These are phyloP conservation scores for Penaeus vannamei DNA, from an alignment of 1,140 invertebrate genomes.

Conservation along the genomic window DNA sequence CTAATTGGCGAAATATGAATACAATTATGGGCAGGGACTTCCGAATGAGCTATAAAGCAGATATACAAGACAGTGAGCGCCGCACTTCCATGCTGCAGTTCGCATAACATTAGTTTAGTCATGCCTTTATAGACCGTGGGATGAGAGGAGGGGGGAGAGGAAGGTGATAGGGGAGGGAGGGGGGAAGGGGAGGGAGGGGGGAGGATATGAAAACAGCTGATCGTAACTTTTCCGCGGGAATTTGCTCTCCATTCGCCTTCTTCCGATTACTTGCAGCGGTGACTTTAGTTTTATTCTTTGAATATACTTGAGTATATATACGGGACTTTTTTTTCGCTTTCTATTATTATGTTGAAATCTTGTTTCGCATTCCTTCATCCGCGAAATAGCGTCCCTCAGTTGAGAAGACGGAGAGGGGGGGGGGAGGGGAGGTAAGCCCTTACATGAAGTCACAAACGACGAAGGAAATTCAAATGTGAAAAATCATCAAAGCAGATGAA, in stretches of 20 bases:
- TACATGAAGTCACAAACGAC: too few species aligned
- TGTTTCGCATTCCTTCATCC: too few species aligned
- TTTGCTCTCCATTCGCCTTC: too few species aligned
- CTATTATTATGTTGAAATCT: too few species aligned
- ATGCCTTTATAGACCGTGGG: not conserved
- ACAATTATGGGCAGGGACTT: slow-evolving; percentile 56
- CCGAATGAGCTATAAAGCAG: slow-evolving; percentile 40
- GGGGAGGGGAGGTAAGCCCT: not conserved
- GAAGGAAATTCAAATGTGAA: too few species aligned
- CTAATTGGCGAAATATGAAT: slow-evolving; percentile 65
- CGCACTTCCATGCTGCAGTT: slow-evolving; percentile 22
- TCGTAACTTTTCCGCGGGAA: too few species aligned
- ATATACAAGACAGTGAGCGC: slow-evolving; percentile 39
- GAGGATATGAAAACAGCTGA: not conserved
- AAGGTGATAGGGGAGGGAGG: not conserved
- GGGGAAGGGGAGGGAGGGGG: not conserved
- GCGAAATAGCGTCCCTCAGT: not conserved
- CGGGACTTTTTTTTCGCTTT: too few species aligned
- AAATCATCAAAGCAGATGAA: too few species aligned
- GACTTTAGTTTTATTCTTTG: too few species aligned
- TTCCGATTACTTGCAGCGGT: too few species aligned
- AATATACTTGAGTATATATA: too few species aligned
- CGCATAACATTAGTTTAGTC: slow-evolving; percentile 37
- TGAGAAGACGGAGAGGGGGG: not conserved
- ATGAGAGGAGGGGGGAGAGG: not conserved